A percentile compares a stretch with the other conserved stretches of the same genome.
Evolutionary conservation across 2,113 vertebrate species (phyloP).

Genomic region (Oncorhynchus nerka): DNA sequence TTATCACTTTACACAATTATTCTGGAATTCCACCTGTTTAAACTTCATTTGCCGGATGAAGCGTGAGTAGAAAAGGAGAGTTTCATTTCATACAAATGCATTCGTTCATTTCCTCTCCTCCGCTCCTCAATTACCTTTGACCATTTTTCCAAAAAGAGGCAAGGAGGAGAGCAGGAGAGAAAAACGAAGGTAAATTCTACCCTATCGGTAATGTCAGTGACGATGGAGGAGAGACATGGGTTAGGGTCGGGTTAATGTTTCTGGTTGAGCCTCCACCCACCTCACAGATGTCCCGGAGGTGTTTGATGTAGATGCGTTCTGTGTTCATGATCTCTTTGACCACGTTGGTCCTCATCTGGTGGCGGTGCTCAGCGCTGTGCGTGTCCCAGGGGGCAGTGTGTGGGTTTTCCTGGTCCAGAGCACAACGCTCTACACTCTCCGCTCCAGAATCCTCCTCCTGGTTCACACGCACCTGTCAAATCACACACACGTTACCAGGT

Average conservation of each 20-base stretch:
- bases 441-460: conserved; percentile 85
- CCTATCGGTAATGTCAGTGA: background rate
- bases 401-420: conserved; percentile 76
- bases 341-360: conserved; percentile 97
- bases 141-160: too few species aligned
- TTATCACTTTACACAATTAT: too few species aligned
- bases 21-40: too few species aligned
- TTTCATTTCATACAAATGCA: too few species aligned
- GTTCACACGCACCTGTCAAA: conserved; percentile 89
- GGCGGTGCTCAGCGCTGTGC: conserved; percentile 82
- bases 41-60: too few species aligned
- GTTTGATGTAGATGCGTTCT: conserved; percentile 95
- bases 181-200: too few species aligned
- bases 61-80: too few species aligned
- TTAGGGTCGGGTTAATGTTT: background rate
- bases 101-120: too few species aligned
- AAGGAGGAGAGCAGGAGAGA: too few species aligned
- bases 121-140: too few species aligned
- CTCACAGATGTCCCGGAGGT: conserved; percentile 97
- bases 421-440: conserved; percentile 65
- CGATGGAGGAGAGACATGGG: background rate
- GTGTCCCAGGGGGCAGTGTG: conserved; percentile 61
- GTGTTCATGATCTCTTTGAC: conserved; percentile 97
- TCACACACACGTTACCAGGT: conserved; percentile 5
- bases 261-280: conserved; percentile 50